A percentile compares a stretch with the other conserved stretches of the same genome.
These are phyloP conservation scores for Schizotus pectinicornis DNA, from an alignment of 2,888 invertebrate genomes.

Conservation along the genomic window DNA sequence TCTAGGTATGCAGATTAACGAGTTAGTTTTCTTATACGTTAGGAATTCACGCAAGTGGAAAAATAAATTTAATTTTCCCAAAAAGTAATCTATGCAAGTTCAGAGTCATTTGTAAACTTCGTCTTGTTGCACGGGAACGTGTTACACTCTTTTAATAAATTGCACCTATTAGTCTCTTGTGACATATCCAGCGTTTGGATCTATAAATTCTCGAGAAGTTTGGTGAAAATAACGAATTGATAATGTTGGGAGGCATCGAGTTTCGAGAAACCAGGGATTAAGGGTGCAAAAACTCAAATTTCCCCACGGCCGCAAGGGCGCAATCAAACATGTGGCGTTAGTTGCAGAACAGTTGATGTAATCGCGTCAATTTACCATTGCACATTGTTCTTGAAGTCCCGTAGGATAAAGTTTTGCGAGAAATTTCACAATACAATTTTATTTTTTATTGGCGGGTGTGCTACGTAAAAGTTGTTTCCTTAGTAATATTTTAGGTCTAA, in stretches of 20 bases:
- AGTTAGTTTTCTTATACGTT: no score
- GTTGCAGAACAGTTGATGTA: no score
- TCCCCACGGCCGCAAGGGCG: no score
- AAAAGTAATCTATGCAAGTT: constrained; percentile 9
- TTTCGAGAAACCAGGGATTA: constrained; percentile 18
- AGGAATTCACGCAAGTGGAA: no score
- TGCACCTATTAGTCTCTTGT: constrained; percentile 30
- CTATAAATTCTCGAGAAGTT: constrained; percentile 29
- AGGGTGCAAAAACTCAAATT: constrained; percentile 2
- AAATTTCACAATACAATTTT: no score
- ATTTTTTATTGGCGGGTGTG: no score
- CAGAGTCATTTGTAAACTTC: constrained; percentile 24
- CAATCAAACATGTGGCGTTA: no score
- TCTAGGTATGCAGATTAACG: no score
- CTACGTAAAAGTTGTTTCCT: constrained; percentile 22
- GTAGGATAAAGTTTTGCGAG: no score
- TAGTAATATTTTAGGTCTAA: constrained; percentile 35
- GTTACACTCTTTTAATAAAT: constrained; percentile 30
- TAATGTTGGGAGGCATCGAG: constrained; percentile 23
- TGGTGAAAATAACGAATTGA: constrained; percentile 28
- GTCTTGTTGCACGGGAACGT: constrained; percentile 22
- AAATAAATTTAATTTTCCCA: constrained; percentile 14
- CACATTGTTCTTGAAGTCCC: no score
- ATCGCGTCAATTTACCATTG: no score
- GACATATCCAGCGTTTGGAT: constrained; percentile 29